Evolutionary conservation across 2,797 vertebrate species (phyloP), one percentile per base, ranked within the genome.

Genomic region (Mareca penelope): DNA sequence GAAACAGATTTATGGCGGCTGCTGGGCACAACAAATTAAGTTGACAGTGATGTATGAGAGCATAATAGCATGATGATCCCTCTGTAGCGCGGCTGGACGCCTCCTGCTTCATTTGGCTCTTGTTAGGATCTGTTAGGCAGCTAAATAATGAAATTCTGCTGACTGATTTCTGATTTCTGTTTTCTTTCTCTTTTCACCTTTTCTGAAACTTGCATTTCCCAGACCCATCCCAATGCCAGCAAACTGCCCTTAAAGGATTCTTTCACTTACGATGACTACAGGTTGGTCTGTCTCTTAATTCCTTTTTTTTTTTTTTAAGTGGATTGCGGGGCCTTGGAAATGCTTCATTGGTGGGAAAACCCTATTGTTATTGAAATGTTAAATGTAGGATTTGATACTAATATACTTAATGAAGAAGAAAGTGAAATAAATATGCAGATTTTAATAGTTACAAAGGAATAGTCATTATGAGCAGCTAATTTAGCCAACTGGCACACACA

Each of bases 191-290:
- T 95, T 94, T 94, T 92, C 87, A 97, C 97, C 94, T 97, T 97
- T 96, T 96, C 95, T 91, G 84, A 95, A 97, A 97, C 97, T 96
- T 96, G 81, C 52, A 39, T 96, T 98, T 98, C 96, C 95, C 97
- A 99, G 99, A 99, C 98, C 97, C 99, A 99, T 98, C 99, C 99
- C 61, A 98, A 99, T 78, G 99, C 99, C 98, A 99, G 97, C 98
- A 99, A 99, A 97, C 98, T 99, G 97, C 98, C 99, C 96, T 97
- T 99, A 98, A 99, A 99, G 98, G 99, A 99, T 97, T 98, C 98
- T 97, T 99, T 99, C 98, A 99, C 99, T 75, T 99, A 99, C 44
- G 99, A 99, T 16, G 99, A 99, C 98, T 99, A 99, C 99, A 99
- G 99, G 99, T 99, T 96, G 96, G 99, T 99, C 93, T 91, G 50